phyloP scores from a whole-genome alignment of 2,888 invertebrate genomes.

The Syritta pipiens region DNA sequence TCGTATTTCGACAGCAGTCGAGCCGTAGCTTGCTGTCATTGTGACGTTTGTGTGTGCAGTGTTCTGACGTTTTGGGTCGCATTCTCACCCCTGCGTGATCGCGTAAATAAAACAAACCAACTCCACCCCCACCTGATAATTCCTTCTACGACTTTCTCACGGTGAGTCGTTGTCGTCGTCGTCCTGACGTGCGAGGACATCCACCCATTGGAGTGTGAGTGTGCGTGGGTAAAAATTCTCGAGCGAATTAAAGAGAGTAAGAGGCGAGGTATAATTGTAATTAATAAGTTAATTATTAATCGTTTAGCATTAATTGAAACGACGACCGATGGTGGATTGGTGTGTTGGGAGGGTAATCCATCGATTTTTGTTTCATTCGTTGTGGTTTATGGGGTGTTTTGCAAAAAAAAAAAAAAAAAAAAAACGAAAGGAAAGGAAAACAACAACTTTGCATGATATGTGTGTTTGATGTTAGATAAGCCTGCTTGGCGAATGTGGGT shows the following conservation, averaged over 20 bases:
- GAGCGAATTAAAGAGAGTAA: not conserved
- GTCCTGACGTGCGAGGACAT: not conserved
- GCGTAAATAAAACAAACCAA: constrained; percentile 1
- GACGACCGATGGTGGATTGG: constrained; percentile 1
- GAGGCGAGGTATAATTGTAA: constrained; percentile 25
- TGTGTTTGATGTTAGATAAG: constrained; percentile 13
- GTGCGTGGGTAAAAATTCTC: too few species aligned
- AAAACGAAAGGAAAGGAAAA: too few species aligned
- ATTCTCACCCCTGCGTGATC: constrained; percentile 22
- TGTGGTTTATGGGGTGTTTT: constrained; percentile 10
- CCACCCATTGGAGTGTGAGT: too few species aligned
- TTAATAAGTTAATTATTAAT: constrained; percentile 59
- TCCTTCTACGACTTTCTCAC: too few species aligned
- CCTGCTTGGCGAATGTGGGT: not conserved
- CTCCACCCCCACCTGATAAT: too few species aligned
- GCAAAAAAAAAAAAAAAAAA: too few species aligned
- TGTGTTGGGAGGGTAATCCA: constrained; percentile 10
- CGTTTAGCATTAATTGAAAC: constrained; percentile 44
- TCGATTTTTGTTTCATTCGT: constrained; percentile 33
- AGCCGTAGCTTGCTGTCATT: constrained; percentile 4
- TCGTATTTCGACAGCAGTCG: constrained; percentile 36
- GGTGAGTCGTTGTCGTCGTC: not conserved
- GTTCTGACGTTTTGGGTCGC: constrained; percentile 43
- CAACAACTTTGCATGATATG: not conserved
- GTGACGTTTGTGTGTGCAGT: constrained; percentile 42